These are phyloP conservation scores for Nebria brevicollis DNA, from an alignment of 2,888 invertebrate genomes.

Conservation along the genomic window DNA sequence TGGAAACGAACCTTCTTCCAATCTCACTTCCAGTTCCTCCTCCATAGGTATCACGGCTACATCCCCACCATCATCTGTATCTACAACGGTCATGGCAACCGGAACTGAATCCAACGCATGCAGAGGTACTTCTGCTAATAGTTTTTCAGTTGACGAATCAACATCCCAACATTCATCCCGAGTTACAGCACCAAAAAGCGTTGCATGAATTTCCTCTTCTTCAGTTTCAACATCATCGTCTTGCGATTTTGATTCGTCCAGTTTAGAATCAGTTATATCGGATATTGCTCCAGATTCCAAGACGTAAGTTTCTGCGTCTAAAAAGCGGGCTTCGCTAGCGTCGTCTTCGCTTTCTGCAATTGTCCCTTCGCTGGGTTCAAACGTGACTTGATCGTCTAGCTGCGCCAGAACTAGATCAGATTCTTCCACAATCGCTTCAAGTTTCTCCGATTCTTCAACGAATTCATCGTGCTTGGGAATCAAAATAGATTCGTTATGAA, in stretches of 20 bases:
- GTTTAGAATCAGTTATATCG: constrained; percentile 43
- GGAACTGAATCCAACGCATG: constrained; percentile 59
- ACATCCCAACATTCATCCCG: constrained; percentile 63
- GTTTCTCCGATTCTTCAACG: constrained; percentile 56
- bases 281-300: constrained; percentile 72
- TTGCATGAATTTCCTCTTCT: constrained; percentile 59
- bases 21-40: constrained; percentile 69
- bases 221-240: constrained; percentile 53
- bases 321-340: constrained; percentile 73
- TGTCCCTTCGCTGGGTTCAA: constrained; percentile 51
- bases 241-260: constrained; percentile 40
- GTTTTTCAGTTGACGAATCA: constrained; percentile 65
- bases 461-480: constrained; percentile 59
- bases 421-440: constrained; percentile 61
- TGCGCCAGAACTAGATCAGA: constrained; percentile 61
- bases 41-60: constrained; percentile 65
- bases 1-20: constrained; percentile 65
- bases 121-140: constrained; percentile 61
- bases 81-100: constrained; percentile 55
- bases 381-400: constrained; percentile 52
- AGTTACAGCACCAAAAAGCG: constrained; percentile 58
- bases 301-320: constrained; percentile 83
- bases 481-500: constrained; percentile 59
- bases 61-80: constrained; percentile 58
- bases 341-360: constrained; percentile 64